These are phyloP conservation scores for Bemisia tabaci DNA, from an alignment of 1,140 invertebrate species.

Conservation along the genomic window DNA sequence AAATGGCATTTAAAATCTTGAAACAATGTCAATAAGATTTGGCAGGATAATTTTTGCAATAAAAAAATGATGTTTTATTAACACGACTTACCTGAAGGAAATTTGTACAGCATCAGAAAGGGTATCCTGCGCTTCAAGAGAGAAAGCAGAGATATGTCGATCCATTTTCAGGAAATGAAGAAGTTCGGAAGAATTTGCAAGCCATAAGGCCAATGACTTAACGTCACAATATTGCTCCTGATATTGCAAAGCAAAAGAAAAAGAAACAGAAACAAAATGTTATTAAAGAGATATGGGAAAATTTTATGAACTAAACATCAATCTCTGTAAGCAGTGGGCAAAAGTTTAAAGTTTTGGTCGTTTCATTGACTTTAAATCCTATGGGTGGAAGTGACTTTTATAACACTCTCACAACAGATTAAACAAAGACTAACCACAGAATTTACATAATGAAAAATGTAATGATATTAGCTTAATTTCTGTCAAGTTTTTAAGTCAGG, in stretches of 20 bases:
- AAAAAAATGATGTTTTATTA: too few species aligned
- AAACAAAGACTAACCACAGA: too few species aligned
- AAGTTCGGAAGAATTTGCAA: constrained; percentile 90
- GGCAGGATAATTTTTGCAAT: too few species aligned
- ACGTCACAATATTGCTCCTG: constrained; percentile 71
- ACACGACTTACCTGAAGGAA: constrained; percentile 49
- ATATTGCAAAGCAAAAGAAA: constrained; percentile 19
- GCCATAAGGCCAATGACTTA: constrained; percentile 81
- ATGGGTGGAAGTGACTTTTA: constrained; percentile 20
- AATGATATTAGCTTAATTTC: too few species aligned
- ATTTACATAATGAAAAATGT: too few species aligned
- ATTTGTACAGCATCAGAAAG: constrained; percentile 83
- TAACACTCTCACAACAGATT: too few species aligned
- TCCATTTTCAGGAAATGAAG: constrained; percentile 93
- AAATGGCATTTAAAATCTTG: too few species aligned
- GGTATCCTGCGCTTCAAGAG: constrained; percentile 81
- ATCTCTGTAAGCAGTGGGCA: too few species aligned
- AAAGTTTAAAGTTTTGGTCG: constrained; percentile 4
- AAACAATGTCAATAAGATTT: too few species aligned
- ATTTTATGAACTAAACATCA: too few species aligned
- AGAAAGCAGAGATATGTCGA: constrained; percentile 81
- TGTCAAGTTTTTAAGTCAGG: too few species aligned
- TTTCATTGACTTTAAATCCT: background rate
- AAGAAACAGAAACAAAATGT: background rate
- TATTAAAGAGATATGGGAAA: too few species aligned